Evolutionary conservation across 1,140 invertebrate genomes (phyloP), one percentile per base, ranked within the genome.

Genomic region (Trachymyrmex cornetzi): DNA sequence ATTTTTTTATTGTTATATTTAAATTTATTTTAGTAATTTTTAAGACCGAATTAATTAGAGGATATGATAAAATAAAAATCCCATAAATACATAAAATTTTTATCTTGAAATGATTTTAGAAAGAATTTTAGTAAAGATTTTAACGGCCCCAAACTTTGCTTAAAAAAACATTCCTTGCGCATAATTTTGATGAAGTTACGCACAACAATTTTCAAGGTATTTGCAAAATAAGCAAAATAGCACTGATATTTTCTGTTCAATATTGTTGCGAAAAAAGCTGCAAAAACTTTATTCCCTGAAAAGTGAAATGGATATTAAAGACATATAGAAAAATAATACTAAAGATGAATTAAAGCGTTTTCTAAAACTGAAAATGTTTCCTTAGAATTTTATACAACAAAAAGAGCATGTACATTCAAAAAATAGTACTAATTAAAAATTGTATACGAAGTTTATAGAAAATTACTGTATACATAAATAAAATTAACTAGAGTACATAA

Each of bases 111-210:
- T 50, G 6, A 71, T 24, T 50, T 48, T 50, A 22, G 2, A 38
- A 77, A 5, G 27, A 57, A 16, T 30, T 27, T 77, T 27, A 63
- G 0, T 38, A 61, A 38, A 3, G 16, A 22, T 38, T 77, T 61
- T 77, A 59, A 55, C 19, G 44, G 16, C 0, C 3, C 16, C 9
- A 2, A 34, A 34, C 6, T 34, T 57, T 74, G 19, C 1, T 63
- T 77, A 9, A 2, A 19, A 64, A 64, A 77, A 24, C 14, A 3
- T 30, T 14, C n/a, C n/a, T 55, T 12, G 22, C n/a, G 14, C 14
- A 34, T 24, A 81, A 80, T 81, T 57, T 81, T 24, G 22, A 24
- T 22, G 11, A 16, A 81, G 19, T 53, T 81, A 72, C 34, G 34
- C 16, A 69, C 16, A 72, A 81, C 34, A 57, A 22, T 19, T 69